phyloP scores from a whole-genome alignment of 2,113 vertebrate species.

The Oreocharis arfaki region DNA sequence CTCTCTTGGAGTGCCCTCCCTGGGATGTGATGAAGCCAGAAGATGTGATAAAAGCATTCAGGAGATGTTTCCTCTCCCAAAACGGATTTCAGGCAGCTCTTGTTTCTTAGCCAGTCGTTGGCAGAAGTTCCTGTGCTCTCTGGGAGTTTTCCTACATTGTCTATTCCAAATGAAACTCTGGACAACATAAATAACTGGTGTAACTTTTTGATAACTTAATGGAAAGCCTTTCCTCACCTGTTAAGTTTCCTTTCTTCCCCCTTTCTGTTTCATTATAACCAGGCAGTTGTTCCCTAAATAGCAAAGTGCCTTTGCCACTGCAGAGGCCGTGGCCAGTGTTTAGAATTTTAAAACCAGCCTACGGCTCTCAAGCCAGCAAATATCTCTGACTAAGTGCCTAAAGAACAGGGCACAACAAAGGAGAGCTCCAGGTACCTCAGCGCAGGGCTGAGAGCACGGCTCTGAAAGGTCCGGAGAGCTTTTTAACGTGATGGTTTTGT shows the following conservation, averaged over 20 bases:
- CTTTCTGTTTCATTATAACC: slow-evolving; percentile 18
- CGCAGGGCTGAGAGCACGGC: slow-evolving; percentile 15
- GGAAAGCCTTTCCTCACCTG: not conserved
- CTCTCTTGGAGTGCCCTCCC: not conserved
- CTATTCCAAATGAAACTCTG: slow-evolving; percentile 23
- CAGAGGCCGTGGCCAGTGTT: not conserved
- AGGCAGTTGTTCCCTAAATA: slow-evolving; percentile 39
- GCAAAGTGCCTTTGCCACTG: slow-evolving; percentile 29
- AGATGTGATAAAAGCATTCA: not conserved
- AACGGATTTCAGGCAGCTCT: not conserved
- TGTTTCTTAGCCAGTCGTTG: not conserved
- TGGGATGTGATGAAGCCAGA: not conserved
- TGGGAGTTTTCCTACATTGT: not conserved
- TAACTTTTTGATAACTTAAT: slow-evolving; percentile 38
- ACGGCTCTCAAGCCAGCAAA: slow-evolving; percentile 47
- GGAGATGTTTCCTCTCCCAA: not conserved
- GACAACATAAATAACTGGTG: slow-evolving; percentile 19
- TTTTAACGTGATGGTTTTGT: slow-evolving; percentile 36
- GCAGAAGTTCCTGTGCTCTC: not conserved
- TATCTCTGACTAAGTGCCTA: slow-evolving; percentile 55
- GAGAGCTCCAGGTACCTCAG: slow-evolving; percentile 31
- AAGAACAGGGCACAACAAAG: slow-evolving; percentile 36
- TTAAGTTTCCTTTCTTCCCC: slow-evolving; percentile 31
- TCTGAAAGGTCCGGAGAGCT: slow-evolving; percentile 35
- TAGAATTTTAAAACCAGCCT: slow-evolving; percentile 32